Evolutionary conservation across 2,797 vertebrate species (phyloP).

Genomic region (Alosa sapidissima): DNA sequence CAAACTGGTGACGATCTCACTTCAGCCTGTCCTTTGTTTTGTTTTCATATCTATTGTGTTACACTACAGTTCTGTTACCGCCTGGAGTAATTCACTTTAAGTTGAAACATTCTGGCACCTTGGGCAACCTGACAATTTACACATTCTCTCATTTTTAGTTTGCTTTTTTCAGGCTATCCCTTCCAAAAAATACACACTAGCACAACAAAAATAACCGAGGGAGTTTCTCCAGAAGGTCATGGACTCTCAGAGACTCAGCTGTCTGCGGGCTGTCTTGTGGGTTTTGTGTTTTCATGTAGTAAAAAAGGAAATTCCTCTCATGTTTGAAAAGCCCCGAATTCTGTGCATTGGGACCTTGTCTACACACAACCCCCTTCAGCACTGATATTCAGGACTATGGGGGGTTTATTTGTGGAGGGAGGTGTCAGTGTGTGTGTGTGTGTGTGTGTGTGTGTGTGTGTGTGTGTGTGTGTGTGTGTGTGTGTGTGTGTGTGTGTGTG

Average conservation of each 20-base stretch:
- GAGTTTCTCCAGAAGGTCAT: constrained; percentile 38
- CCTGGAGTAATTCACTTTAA: background rate
- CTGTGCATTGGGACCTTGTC: constrained; percentile 50
- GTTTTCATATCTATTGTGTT: background rate
- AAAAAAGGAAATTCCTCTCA: constrained; percentile 56
- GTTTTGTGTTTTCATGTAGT: constrained; percentile 33
- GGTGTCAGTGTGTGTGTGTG: constrained; percentile 10
- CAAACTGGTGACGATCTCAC: background rate
- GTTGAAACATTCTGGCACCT: background rate
- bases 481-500: background rate
- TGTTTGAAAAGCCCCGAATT: constrained; percentile 55
- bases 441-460: constrained; percentile 33
- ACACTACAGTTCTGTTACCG: background rate
- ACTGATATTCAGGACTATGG: constrained; percentile 41
- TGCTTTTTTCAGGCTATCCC: constrained; percentile 16
- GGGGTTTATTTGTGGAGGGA: constrained; percentile 34
- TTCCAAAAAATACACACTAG: constrained; percentile 37
- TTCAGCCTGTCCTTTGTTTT: background rate
- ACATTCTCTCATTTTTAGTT: background rate
- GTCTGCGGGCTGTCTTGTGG: constrained; percentile 35
- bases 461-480: constrained; percentile 20
- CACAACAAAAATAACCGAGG: constrained; percentile 4
- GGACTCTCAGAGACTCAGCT: constrained; percentile 44
- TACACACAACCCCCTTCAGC: constrained; percentile 39
- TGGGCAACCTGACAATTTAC: background rate